Conservation (phyloP, 2,113 vertebrate species). For the Siphamia tubifer region DNA sequence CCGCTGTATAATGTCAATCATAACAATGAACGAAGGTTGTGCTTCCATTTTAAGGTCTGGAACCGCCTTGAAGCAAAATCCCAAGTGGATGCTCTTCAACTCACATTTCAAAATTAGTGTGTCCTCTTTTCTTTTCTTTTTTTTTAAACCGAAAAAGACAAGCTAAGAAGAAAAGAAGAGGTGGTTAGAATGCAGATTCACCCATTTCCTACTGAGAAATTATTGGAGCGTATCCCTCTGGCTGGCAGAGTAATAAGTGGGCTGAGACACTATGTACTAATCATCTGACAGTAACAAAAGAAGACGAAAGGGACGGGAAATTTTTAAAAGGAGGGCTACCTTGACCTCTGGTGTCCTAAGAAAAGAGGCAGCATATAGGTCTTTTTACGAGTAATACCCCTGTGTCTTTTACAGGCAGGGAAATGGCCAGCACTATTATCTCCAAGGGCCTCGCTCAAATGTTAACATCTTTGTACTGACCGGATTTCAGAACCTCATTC, state of each 20-base stretch:
- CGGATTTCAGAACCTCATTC: conserved; percentile 2
- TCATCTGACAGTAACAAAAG: conserved; percentile 55
- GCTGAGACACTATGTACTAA: conserved; percentile 65
- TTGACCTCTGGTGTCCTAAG: conserved; percentile 48
- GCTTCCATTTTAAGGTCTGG: conserved; percentile 40
- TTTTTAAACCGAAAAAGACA: conserved; percentile 24
- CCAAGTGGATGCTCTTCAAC: conserved; percentile 31
- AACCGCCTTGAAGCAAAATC: conserved; percentile 39
- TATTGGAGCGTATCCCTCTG: conserved; percentile 67
- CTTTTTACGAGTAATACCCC: conserved; percentile 28
- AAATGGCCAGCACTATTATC: conserved; percentile 28
- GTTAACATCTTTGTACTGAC: conserved; percentile 19
- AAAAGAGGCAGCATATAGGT: conserved; percentile 26
- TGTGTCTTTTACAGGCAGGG: conserved; percentile 16
- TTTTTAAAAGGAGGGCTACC: conserved; percentile 27
- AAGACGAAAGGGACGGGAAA: background rate
- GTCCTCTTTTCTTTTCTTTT: conserved; percentile 29
- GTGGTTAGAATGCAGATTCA: conserved; percentile 57
- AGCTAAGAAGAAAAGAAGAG: conserved; percentile 44
- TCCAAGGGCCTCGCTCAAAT: conserved; percentile 18
- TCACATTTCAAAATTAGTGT: conserved; percentile 48
- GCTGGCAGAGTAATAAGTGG: conserved; percentile 60
- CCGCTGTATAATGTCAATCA: conserved; percentile 48
- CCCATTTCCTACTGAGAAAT: conserved; percentile 53
- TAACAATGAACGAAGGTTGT: conserved; percentile 55